These are phyloP conservation scores for Endotricha flammealis DNA, from an alignment of 2,888 invertebrate species.

Conservation along the genomic window DNA sequence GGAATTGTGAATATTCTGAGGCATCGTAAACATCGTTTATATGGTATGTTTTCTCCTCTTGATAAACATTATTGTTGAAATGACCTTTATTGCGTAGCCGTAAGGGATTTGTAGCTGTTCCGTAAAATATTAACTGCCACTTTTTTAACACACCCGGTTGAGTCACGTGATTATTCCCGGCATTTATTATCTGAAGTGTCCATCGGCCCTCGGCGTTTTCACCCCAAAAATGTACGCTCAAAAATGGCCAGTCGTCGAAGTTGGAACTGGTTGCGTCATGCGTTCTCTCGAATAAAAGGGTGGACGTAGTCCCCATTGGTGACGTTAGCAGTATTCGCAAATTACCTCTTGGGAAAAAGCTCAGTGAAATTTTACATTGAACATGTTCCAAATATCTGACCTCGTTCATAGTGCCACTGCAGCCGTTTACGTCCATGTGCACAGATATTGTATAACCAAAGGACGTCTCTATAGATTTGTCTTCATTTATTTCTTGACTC, in stretches of 20 bases:
- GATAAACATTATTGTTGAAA: slow-evolving; percentile 65
- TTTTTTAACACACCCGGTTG: slow-evolving; percentile 92
- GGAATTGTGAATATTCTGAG: slow-evolving; percentile 77
- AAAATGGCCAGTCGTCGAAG: slow-evolving; percentile 99
- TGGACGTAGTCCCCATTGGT: slow-evolving; percentile 95
- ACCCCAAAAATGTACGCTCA: slow-evolving; percentile 99
- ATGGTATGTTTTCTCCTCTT: slow-evolving; percentile 77
- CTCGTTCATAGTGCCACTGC: slow-evolving; percentile 91
- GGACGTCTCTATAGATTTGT: slow-evolving; percentile 86
- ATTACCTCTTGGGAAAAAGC: slow-evolving; percentile 96
- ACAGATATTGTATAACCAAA: slow-evolving; percentile 87
- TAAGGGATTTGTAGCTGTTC: slow-evolving; percentile 92
- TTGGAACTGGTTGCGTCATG: slow-evolving; percentile 93
- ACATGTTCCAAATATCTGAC: slow-evolving; percentile 97
- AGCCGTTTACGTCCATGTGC: slow-evolving; percentile 94
- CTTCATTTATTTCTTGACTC: slow-evolving; percentile 91
- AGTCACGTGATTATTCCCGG: slow-evolving; percentile 88
- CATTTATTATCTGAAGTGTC: slow-evolving; percentile 88
- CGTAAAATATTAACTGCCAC: slow-evolving; percentile 98
- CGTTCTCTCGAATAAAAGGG: slow-evolving; percentile 94
- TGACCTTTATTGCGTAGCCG: slow-evolving; percentile 80
- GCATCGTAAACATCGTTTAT: slow-evolving; percentile 81
- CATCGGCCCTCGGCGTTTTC: slow-evolving; percentile 92
- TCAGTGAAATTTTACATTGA: slow-evolving; percentile 94
- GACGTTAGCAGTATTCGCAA: slow-evolving; percentile 92